Evolutionary conservation across 2,797 vertebrate genomes (phyloP), one percentile per base, ranked within the genome.

Genomic region (Odontamblyopus rebecca): DNA sequence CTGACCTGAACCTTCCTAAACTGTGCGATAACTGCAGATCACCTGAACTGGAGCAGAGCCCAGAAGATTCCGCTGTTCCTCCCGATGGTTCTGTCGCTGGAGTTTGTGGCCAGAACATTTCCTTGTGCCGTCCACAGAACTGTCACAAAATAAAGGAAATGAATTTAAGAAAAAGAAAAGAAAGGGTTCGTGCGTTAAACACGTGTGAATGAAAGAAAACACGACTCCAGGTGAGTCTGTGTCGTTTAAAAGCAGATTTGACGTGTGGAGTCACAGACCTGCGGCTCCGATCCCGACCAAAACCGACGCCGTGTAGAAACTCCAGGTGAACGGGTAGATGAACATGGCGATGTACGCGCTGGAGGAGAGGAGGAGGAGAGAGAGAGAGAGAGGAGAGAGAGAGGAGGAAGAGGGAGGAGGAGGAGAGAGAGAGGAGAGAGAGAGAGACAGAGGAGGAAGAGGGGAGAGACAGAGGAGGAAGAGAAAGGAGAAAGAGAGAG

Each of bases 101-200:
- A 99, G 91, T 99, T 99, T 81, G 97, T 93, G 54, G 97, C 94
- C 54, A 99, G 91, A 35, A 98, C 95, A 61, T 96, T 96, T 70
- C 98, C 98, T 85, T 99, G 98, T 18, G 98, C 97, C 0, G 98
- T 99, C 98, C 98, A 99, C 35, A 99, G 86, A 3, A 99, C 98
- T 98, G 61, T 76, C 0, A 70, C 1, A 19, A 0, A 9, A 2
- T n/a, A 11, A 23, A n/a, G 5, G 48, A 41, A 64, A 12, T 23
- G 0, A 38, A 7, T 13, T 30, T 5, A 63, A 41, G 6, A 6
- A 38, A 23, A 5, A 9, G 11, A 35, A 35, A 35, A 38, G 35
- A 38, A 38, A 35, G 35, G 8, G 35, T 38, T 38, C 9, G 35
- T 38, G 35, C 2, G 35, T 35, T 44, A 41, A 41, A 41, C 38